phyloP scores from a whole-genome alignment of 2,888 invertebrate species.

The Trilocha varians region DNA sequence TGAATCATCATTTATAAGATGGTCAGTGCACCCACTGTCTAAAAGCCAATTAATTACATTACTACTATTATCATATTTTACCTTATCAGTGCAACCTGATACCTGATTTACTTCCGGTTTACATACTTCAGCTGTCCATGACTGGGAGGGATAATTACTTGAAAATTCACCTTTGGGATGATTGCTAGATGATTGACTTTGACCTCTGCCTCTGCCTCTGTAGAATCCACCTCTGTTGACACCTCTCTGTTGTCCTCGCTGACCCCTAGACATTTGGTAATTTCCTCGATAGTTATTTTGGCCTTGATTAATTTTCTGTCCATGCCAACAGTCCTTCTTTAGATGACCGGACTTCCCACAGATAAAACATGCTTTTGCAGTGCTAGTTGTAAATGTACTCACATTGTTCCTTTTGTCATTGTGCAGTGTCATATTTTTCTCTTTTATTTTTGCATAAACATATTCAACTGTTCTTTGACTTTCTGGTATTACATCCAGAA shows the following conservation, averaged over 20 bases:
- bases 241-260: constrained; percentile 9
- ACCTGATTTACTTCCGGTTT: constrained; percentile 13
- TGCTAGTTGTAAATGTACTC: constrained; percentile 14
- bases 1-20: constrained; percentile 14
- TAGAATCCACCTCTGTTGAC: constrained; percentile 8
- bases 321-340: constrained; percentile 14
- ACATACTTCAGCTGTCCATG: constrained; percentile 16
- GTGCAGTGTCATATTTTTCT: constrained; percentile 13
- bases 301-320: constrained; percentile 10
- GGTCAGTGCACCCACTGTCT: constrained; percentile 18
- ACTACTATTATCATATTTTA: constrained; percentile 9
- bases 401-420: constrained; percentile 7
- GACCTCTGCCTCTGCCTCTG: constrained; percentile 14
- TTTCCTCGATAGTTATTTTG: constrained; percentile 4
- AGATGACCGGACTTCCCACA: constrained; percentile 18
- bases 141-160: constrained; percentile 10
- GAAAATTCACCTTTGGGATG: constrained; percentile 12
- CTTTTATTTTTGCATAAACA: constrained; percentile 17
- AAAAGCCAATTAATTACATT: constrained; percentile 16
- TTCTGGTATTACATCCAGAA: constrained; percentile 20
- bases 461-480: constrained; percentile 20
- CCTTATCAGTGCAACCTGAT: constrained; percentile 4
- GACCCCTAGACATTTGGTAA: constrained; percentile 2
- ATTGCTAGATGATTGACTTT: constrained; percentile 3
- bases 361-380: constrained; percentile 9